These are phyloP conservation scores for Fratercula arctica DNA, from an alignment of 2,797 vertebrate species.

Conservation along the genomic window DNA sequence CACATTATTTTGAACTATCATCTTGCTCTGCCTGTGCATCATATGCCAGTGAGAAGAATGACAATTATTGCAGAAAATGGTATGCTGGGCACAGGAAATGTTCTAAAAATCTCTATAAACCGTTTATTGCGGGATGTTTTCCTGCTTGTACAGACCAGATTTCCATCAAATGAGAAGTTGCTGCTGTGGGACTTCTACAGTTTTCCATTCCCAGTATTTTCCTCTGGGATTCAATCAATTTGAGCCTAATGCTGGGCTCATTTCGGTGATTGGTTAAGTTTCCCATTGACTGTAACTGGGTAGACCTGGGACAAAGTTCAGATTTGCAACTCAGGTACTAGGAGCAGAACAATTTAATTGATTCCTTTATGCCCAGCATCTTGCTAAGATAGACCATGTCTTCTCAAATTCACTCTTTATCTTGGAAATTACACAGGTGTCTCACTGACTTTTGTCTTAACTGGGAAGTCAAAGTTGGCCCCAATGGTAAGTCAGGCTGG, in stretches of 20 bases:
- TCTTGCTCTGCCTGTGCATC: neutral
- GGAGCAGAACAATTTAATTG: neutral
- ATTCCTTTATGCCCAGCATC: neutral
- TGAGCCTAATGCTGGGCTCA: neutral
- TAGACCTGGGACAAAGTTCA: neutral
- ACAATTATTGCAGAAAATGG: neutral
- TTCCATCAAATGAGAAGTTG: slow-evolving; percentile 6
- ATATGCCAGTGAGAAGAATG: neutral
- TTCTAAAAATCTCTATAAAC: neutral
- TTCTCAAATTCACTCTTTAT: neutral
- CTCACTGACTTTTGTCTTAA: neutral
- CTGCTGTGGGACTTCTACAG: neutral
- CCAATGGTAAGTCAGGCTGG: neutral
- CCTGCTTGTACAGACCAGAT: neutral
- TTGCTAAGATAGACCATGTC: neutral
- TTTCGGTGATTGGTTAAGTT: neutral
- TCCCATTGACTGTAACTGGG: neutral
- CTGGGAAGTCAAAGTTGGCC: neutral
- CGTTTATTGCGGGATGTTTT: neutral
- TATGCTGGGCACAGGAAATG: neutral
- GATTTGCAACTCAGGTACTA: neutral
- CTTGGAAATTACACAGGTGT: neutral
- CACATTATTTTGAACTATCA: neutral
- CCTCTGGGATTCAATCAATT: neutral
- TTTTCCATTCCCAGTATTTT: slow-evolving; percentile 1